Evolutionary conservation across 1,140 invertebrate species (phyloP).

Genomic region (Chymomyza costata): DNA sequence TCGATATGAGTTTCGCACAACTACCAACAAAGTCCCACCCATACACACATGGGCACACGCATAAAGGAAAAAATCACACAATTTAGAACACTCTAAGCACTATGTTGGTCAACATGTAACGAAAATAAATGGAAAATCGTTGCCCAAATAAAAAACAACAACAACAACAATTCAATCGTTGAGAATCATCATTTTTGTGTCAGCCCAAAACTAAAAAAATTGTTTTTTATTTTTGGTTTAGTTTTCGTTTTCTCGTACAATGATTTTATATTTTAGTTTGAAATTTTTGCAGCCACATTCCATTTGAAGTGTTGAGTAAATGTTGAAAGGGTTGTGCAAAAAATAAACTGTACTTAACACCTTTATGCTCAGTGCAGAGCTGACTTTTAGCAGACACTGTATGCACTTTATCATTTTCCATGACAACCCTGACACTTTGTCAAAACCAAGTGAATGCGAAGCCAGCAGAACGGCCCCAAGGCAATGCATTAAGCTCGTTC

Average conservation of each 20-base stretch:
- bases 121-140: slow-evolving; percentile 47
- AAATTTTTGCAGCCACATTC: too few relatives aligned
- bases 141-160: too few relatives aligned
- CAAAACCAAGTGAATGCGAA: too few relatives aligned
- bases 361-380: too few relatives aligned
- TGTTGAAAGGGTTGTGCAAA: too few relatives aligned
- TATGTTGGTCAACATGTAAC: slow-evolving; percentile 31
- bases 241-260: slow-evolving; percentile 10
- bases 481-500: too few relatives aligned
- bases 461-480: too few relatives aligned
- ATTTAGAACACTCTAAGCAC: slow-evolving; percentile 19
- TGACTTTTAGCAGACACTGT: too few relatives aligned
- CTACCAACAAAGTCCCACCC: background rate
- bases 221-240: slow-evolving; percentile 22
- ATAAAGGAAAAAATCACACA: slow-evolving; percentile 2
- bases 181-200: background rate
- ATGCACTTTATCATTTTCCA: too few relatives aligned
- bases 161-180: slow-evolving; percentile 9
- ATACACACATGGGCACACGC: background rate
- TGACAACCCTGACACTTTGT: too few relatives aligned
- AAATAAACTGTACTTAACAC: too few relatives aligned
- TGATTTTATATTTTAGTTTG: background rate
- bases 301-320: too few relatives aligned
- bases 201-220: slow-evolving; percentile 17
- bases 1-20: slow-evolving; percentile 46